These are phyloP conservation scores for Pangasius krempfi DNA, from an alignment of 2,797 vertebrate genomes.

Conservation along the genomic window DNA sequence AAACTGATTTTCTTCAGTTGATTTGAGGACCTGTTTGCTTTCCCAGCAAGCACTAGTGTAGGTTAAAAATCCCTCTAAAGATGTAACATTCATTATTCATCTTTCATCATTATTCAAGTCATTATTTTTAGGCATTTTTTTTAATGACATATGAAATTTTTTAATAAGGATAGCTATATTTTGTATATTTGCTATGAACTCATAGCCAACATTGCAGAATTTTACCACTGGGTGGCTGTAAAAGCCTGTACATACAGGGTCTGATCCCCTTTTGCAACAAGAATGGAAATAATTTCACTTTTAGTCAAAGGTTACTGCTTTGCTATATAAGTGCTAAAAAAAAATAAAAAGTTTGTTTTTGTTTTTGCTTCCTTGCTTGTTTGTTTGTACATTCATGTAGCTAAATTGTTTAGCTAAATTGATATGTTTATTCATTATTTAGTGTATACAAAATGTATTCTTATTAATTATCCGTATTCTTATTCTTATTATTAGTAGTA, in stretches of 20 bases:
- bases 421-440: neutral
- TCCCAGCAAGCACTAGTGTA: neutral
- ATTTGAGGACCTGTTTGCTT: neutral
- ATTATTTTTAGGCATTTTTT: neutral
- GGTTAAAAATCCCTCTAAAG: neutral
- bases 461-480: neutral
- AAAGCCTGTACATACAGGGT: conserved; percentile 1
- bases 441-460: neutral
- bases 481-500: neutral
- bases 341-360: neutral
- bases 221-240: conserved; percentile 41
- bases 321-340: neutral
- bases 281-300: neutral
- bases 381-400: neutral
- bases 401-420: neutral
- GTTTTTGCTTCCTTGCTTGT: neutral
- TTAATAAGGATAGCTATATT: neutral
- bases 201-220: neutral
- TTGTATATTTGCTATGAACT: neutral
- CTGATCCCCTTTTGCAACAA: neutral
- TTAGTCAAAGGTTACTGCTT: neutral
- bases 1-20: neutral
- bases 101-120: neutral
- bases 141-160: neutral
- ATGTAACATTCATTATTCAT: neutral